Evolutionary conservation across 1,140 invertebrate genomes (phyloP), one percentile per base, ranked within the genome.

Genomic region (Periplaneta americana): DNA sequence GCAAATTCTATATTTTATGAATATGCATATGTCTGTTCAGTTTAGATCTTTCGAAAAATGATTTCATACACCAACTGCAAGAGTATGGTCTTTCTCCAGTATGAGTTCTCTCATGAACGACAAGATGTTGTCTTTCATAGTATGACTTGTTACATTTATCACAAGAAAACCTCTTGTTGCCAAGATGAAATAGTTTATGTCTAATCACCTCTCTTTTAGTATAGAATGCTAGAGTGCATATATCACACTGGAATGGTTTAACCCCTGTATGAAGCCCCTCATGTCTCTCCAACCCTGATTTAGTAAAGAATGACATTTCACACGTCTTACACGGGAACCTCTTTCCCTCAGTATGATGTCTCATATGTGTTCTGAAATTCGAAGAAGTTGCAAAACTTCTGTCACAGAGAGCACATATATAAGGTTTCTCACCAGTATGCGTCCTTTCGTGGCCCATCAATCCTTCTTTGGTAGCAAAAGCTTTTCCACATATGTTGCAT

Each of bases 341-440:
- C 75, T 81, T 81, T 33, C 48, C 74, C 18, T 76, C 75, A 2
- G 80, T 48, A 37, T 81, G 80, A 9, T 75, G 34, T 9, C 32
- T 33, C 80, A 81, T 39, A 74, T 81, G 80, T 17, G 35, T 81
- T 32, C 36, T 3, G 15, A 76, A 39, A 39, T 81, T 76, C n/a
- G 80, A 81, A 22, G 57, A 75, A 8, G 57, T 36, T 2, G 92
- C 92, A 85, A 96, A 97, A 5, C 91, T 89, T 81, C 93, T 89
- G 9, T 91, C 87, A 85, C 95, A 96, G 81, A 90, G 87, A 31
- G 91, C 88, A 85, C 95, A 96, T 39, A 90, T 89, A 85, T 94
- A 95, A 4, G 94, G 95, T 84, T 94, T 94, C 82, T 95, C 93
- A 83, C 93, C 93, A 2, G 93, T 94, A 83, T 95, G 94, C 80